Base-by-base conservation (phyloP, 2,888 invertebrate genomes). In the Desoria tigrina region DNA sequence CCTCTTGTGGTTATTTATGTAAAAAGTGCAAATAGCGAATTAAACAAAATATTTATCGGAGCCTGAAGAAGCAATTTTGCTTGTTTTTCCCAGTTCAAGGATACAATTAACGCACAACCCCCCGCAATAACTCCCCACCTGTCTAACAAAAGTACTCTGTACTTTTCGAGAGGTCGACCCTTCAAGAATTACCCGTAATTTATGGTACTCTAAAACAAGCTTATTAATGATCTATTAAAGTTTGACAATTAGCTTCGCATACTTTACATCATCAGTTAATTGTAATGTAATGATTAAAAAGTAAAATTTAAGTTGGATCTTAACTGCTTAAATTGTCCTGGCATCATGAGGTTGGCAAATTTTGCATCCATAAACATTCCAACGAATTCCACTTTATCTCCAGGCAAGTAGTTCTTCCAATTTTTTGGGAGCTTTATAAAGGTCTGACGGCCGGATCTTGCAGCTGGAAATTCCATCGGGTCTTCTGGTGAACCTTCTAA, bases 261-360 rank as follows among this genome's bases (percentile, higher is more conserved):
- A n/a, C n/a, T n/a, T n/a, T n/a, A n/a, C n/a, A n/a, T n/a, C n/a
- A n/a, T n/a, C n/a, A n/a, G n/a, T n/a, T n/a, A n/a, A n/a, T n/a
- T n/a, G n/a, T n/a, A n/a, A n/a, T n/a, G n/a, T n/a, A n/a, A n/a
- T n/a, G n/a, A n/a, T n/a, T n/a, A n/a, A n/a, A n/a, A n/a, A n/a
- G n/a, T n/a, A n/a, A n/a, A n/a, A n/a, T n/a, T n/a, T n/a, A n/a
- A n/a, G n/a, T n/a, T n/a, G n/a, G n/a, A n/a, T n/a, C n/a, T n/a
- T n/a, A n/a, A n/a, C n/a, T n/a, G n/a, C n/a, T 53, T 28, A 60
- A 62, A 69, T 42, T 69, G 65, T 24, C 72, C 67, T 28, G 71
- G 68, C 61, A 74, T 62, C 14, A 71, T 61, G n/a, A 37, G 21
- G 11, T 62, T 62, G 11, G 65, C 58, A 24, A 59, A 60, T 24